Evolutionary conservation across 2,797 vertebrate species (phyloP).

Genomic region (Vireo griseus): DNA sequence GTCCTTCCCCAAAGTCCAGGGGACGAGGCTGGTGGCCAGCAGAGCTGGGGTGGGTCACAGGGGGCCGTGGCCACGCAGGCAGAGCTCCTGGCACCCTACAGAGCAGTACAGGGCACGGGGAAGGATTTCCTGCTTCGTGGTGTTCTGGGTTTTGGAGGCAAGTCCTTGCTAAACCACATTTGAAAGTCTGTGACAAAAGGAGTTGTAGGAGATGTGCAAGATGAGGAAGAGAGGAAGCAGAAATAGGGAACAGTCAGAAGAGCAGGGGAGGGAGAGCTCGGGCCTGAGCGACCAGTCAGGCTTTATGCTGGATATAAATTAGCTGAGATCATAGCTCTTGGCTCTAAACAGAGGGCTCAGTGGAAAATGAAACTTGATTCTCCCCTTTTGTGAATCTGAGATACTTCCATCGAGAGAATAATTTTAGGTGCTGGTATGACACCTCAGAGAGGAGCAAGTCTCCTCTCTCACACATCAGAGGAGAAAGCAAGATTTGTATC

Average conservation of each 20-base stretch:
- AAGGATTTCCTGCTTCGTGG: not conserved
- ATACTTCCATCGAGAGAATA: not conserved
- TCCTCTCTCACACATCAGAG: not conserved
- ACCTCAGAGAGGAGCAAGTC: not conserved
- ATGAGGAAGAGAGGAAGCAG: not conserved
- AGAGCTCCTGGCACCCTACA: not conserved
- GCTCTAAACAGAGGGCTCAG: not conserved
- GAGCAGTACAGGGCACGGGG: fast-evolving
- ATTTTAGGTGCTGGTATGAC: not conserved
- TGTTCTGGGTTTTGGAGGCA: not conserved
- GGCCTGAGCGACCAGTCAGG: not conserved
- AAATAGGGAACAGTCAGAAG: not conserved
- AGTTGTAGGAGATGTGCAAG: not conserved
- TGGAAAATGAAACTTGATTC: not conserved
- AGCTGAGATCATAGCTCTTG: not conserved
- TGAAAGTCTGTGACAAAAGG: fast-evolving
- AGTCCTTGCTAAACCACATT: not conserved
- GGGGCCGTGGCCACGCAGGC: fast-evolving
- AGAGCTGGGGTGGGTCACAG: fast-evolving
- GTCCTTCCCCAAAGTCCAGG: not conserved
- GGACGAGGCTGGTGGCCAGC: not conserved
- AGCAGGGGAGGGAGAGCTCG: not conserved
- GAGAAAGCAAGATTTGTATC: not conserved
- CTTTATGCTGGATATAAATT: not conserved
- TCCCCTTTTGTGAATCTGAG: not conserved